phyloP scores from a whole-genome alignment of 1,140 invertebrate genomes.

The Scaptomyza graminum region DNA sequence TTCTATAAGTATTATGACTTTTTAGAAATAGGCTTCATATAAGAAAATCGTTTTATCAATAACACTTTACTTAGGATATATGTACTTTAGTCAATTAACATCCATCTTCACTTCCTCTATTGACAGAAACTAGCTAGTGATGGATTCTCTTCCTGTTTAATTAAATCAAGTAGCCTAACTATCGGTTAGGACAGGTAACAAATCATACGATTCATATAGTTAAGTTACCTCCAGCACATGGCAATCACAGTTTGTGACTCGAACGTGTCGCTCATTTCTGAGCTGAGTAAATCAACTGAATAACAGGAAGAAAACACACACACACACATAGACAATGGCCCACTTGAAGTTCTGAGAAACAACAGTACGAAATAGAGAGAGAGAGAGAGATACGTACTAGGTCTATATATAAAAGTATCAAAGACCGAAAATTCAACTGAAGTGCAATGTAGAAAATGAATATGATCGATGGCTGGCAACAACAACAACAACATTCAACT shows the following conservation, averaged over 20 bases:
- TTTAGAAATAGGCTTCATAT: too few relatives aligned
- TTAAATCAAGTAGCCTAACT: neutral
- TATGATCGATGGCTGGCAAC: slow-evolving; percentile 9
- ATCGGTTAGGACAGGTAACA: neutral
- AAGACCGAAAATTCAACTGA: slow-evolving; percentile 45
- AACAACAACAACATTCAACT: neutral
- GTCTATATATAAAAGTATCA: neutral
- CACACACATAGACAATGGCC: slow-evolving; percentile 28
- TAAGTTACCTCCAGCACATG: neutral
- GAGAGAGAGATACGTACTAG: neutral
- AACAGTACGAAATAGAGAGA: neutral
- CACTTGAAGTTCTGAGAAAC: slow-evolving; percentile 46
- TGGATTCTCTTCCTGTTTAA: neutral
- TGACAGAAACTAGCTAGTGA: neutral
- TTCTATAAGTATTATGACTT: too few relatives aligned
- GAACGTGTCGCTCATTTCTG: neutral
- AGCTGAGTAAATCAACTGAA: slow-evolving; percentile 28
- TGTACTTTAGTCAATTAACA: neutral
- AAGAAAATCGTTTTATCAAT: too few relatives aligned
- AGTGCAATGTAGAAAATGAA: slow-evolving; percentile 38
- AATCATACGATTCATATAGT: neutral
- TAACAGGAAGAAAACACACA: neutral
- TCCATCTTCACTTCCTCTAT: neutral
- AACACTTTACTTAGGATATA: too few relatives aligned
- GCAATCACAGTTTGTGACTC: slow-evolving; percentile 5